Evolutionary conservation across 2,113 vertebrate species (phyloP), one percentile per base, ranked within the genome.

Genomic region (Elephantulus edwardii): DNA sequence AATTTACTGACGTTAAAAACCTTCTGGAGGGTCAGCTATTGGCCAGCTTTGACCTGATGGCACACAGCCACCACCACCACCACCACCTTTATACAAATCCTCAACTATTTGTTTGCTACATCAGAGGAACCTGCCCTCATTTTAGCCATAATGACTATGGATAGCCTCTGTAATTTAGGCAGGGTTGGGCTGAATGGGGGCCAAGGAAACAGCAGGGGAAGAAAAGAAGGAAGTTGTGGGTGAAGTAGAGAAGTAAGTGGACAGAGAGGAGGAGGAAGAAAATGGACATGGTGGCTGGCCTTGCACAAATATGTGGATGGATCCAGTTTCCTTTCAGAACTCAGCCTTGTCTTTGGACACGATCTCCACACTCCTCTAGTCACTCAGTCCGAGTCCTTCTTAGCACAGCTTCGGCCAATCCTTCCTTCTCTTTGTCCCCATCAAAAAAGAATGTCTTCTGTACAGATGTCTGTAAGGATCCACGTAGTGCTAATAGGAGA

Each of bases 291-390:
- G 24, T 16, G 33, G 66, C 60, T 46, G 58, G 70, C 62, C 76
- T 24, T 62, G 24, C 8, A 70, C 74, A 92, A 90, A 86, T 78
- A 88, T 20, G 50, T 75, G 66, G 86, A 38, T 56, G 42, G 88
- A 58, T 33, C 58, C 42, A 48, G 30, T 74, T 96, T 90, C 72
- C 79, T 72, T 90, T 54, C 33, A 62, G 72, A 48, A 60, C 66
- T 30, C 11, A 64, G 58, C 54, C 24, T 30, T 56, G 4, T 54
- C 30, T 42, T 74, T 58, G 84, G 30, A 68, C 20, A 50, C 6
- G 58, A 38, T 33, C n/a, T 56, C 22, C 24, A 4, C 13, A 30
- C 54, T 22, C 38, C 40, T 42, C 58, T 56, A 13, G 33, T 50
- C 64, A 42, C 20, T 44, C 30, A 83, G 19, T 22, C 12, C 35